phyloP scores from a whole-genome alignment of 1,140 invertebrate species.

The Trichonephila clavata region DNA sequence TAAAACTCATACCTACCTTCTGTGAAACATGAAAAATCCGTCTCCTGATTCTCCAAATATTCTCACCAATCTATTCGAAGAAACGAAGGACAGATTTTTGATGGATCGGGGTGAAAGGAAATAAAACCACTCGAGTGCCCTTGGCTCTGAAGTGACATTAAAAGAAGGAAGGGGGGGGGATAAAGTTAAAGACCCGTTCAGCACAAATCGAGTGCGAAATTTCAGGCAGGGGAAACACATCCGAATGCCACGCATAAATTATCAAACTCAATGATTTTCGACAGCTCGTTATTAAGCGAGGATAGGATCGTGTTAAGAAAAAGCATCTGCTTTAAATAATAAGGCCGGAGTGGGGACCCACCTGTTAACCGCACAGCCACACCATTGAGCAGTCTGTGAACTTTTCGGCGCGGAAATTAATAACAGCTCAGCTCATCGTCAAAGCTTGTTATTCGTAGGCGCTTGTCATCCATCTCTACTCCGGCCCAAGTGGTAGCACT shows the following conservation, averaged over 20 bases:
- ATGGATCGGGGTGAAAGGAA: too few species aligned
- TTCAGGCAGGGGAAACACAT: neutral
- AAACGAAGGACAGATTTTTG: too few species aligned
- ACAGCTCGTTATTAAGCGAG: constrained; percentile 66
- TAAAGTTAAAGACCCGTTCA: neutral
- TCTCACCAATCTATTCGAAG: too few species aligned
- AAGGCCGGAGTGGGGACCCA: constrained; percentile 21
- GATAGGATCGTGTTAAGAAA: constrained; percentile 22
- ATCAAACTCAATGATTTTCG: constrained; percentile 68
- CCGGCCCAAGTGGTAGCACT: constrained; percentile 63
- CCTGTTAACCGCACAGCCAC: constrained; percentile 66
- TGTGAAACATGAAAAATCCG: too few species aligned
- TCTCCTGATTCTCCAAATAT: too few species aligned
- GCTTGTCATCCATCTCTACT: constrained; percentile 46
- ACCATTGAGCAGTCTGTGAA: neutral
- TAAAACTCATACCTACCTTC: too few species aligned
- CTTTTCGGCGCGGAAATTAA: constrained; percentile 59
- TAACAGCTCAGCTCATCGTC: constrained; percentile 50
- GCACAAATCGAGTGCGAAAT: constrained; percentile 29
- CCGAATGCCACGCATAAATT: constrained; percentile 54
- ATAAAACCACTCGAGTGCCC: too few species aligned
- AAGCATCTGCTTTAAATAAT: constrained; percentile 35
- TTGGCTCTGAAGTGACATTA: neutral
- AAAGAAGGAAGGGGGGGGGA: neutral
- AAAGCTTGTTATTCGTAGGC: constrained; percentile 66